Percentiles rank a stretch among this genome's conserved stretches.
phyloP scores from a whole-genome alignment of 1,140 invertebrate genomes.

The Plectus sambesii region DNA sequence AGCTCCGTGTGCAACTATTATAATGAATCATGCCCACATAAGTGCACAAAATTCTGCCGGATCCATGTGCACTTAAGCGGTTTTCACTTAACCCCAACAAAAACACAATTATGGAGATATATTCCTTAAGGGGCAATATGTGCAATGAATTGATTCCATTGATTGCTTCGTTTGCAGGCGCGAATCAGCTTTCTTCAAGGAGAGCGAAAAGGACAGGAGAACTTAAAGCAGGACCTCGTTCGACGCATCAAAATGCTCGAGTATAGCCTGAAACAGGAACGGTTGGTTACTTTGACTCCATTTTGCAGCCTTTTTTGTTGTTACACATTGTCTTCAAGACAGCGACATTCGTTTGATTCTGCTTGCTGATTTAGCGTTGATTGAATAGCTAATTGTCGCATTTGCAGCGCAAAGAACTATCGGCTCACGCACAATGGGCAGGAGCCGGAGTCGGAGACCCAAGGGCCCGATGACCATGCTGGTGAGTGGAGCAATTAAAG shows the following conservation, averaged over 20 bases:
- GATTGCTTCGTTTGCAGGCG: slow-evolving; percentile 58
- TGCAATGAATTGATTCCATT: not conserved
- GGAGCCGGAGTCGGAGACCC: slow-evolving; percentile 29
- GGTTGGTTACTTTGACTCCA: slow-evolving; percentile 54
- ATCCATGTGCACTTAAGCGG: too few species aligned
- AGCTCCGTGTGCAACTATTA: too few species aligned
- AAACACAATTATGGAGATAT: not conserved
- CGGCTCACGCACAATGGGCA: slow-evolving; percentile 37
- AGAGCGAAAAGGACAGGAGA: slow-evolving; percentile 96
- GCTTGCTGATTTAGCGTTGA: too few species aligned
- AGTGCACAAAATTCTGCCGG: too few species aligned
- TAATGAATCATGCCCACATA: too few species aligned
- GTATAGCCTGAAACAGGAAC: slow-evolving; percentile 94
- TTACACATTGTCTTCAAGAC: too few species aligned
- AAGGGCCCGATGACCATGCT: slow-evolving; percentile 29
- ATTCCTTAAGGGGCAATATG: slow-evolving; percentile 1
- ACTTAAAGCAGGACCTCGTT: slow-evolving; percentile 94
- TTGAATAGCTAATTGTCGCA: too few species aligned
- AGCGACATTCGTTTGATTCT: too few species aligned
- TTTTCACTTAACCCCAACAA: too few species aligned
- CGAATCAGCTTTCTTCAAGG: slow-evolving; percentile 95
- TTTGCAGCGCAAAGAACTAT: slow-evolving; percentile 33
- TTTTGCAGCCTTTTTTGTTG: too few species aligned
- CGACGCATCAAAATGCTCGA: slow-evolving; percentile 99
- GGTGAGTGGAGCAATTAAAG: too few species aligned